Percentiles rank a stretch among this genome's conserved stretches.
These are phyloP conservation scores for Mus pahari DNA, from an alignment of 2,113 vertebrate species.

Conservation along the genomic window DNA sequence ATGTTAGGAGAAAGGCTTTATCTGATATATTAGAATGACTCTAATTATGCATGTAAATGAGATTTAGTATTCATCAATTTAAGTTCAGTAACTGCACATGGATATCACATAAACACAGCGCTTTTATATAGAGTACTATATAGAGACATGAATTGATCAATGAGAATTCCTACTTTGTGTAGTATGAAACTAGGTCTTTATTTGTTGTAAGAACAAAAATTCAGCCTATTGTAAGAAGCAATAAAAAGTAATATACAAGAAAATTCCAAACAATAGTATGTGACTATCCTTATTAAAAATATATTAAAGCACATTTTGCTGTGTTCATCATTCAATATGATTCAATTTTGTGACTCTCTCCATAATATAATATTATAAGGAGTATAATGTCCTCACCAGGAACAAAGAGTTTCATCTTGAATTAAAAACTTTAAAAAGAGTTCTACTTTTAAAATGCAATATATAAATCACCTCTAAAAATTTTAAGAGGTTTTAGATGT, in stretches of 20 bases:
- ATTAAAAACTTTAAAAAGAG: conserved; percentile 24
- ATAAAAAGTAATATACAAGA: not conserved
- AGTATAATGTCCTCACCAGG: not conserved
- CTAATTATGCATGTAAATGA: not conserved
- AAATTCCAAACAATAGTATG: not conserved
- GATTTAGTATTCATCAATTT: not conserved
- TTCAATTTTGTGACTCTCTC: not conserved
- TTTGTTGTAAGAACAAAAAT: not conserved
- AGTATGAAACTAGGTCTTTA: conserved; percentile 21
- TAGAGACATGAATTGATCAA: not conserved
- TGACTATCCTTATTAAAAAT: not conserved
- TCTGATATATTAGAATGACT: not conserved
- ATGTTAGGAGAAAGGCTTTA: not conserved
- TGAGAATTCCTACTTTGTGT: not conserved
- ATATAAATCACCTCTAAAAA: not conserved
- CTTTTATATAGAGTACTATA: not conserved
- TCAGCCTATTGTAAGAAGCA: not conserved
- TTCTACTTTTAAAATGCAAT: not conserved
- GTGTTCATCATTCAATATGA: not conserved
- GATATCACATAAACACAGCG: not conserved
- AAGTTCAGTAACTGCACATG: not conserved
- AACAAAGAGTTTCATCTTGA: not conserved
- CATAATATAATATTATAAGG: not conserved
- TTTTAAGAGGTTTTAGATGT: not conserved
- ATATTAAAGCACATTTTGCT: not conserved